A percentile compares a stretch with the other conserved stretches of the same genome.
These are phyloP conservation scores for Babylonia areolata DNA, from an alignment of 1,140 invertebrate species.

Conservation along the genomic window DNA sequence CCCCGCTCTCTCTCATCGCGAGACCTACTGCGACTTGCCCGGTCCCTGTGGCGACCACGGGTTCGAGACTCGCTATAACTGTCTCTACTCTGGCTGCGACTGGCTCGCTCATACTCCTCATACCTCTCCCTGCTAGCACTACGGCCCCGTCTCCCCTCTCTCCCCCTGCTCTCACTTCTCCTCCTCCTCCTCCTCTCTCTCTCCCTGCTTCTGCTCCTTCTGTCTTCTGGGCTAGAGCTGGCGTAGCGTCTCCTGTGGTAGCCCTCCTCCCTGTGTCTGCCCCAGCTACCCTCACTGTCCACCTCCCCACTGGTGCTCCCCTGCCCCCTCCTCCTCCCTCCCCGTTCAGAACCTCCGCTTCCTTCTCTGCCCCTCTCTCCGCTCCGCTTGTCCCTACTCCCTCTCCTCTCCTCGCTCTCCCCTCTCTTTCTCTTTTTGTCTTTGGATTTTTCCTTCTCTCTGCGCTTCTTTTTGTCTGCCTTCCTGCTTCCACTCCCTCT, in stretches of 20 bases:
- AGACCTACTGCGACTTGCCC: conserved; percentile 35
- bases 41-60: conserved; percentile 3
- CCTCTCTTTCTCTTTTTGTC: conserved; percentile 36
- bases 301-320: conserved; percentile 34
- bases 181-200: conserved; percentile 17
- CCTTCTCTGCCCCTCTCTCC: not conserved
- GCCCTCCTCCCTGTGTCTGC: conserved; percentile 24
- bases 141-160: not conserved
- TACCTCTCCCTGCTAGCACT: conserved; percentile 13
- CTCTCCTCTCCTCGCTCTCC: not conserved
- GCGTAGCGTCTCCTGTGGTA: not conserved
- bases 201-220: conserved; percentile 26
- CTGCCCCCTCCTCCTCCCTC: conserved; percentile 29
- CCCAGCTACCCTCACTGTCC: conserved; percentile 9
- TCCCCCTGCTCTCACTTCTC: conserved; percentile 32
- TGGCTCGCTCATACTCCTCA: not conserved
- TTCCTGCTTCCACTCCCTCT: conserved; percentile 36
- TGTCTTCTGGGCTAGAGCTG: conserved; percentile 12
- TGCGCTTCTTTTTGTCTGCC: conserved; percentile 19
- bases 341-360: not conserved
- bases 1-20: conserved; percentile 8
- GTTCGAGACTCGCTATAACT: conserved; percentile 1
- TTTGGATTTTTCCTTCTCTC: conserved; percentile 21
- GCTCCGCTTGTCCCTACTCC: not conserved
- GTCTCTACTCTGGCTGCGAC: conserved; percentile 17